Percentiles rank a stretch among this genome's conserved stretches.
These are phyloP conservation scores for Ophion obscuratus DNA, from an alignment of 2,888 invertebrate genomes.

Conservation along the genomic window DNA sequence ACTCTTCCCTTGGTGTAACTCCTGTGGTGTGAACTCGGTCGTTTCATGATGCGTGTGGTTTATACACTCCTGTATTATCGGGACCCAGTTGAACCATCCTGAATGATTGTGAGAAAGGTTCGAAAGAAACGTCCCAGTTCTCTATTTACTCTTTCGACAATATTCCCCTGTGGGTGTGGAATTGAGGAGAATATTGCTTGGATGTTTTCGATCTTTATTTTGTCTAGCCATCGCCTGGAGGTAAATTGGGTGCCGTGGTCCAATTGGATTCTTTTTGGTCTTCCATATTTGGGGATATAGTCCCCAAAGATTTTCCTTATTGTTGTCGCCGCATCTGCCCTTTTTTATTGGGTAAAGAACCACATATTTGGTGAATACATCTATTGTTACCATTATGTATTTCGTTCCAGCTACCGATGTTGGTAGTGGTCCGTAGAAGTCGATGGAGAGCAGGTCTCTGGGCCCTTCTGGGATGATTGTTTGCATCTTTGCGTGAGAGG, in stretches of 20 bases:
- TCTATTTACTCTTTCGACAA: conserved; percentile 12
- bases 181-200: background rate
- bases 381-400: conserved; percentile 53
- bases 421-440: conserved; percentile 64
- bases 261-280: conserved; percentile 1
- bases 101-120: background rate
- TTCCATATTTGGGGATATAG: conserved; percentile 47
- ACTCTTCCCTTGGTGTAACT: too few relatives aligned
- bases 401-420: conserved; percentile 11
- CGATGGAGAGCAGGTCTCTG: conserved; percentile 53
- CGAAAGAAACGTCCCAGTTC: background rate
- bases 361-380: conserved; percentile 49
- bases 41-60: background rate
- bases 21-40: too few relatives aligned
- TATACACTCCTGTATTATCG: background rate
- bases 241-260: conserved; percentile 47
- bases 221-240: background rate
- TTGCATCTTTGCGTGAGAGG: background rate
- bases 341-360: conserved; percentile 54
- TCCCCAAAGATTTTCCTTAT: conserved; percentile 44
- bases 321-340: conserved; percentile 31
- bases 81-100: too few relatives aligned
- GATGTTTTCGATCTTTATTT: background rate
- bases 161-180: conserved; percentile 19
- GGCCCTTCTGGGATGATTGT: conserved; percentile 23